A percentile compares a stretch with the other conserved stretches of the same genome.
Evolutionary conservation across 2,113 vertebrate genomes (phyloP).

Genomic region (Cavia porcellus): DNA sequence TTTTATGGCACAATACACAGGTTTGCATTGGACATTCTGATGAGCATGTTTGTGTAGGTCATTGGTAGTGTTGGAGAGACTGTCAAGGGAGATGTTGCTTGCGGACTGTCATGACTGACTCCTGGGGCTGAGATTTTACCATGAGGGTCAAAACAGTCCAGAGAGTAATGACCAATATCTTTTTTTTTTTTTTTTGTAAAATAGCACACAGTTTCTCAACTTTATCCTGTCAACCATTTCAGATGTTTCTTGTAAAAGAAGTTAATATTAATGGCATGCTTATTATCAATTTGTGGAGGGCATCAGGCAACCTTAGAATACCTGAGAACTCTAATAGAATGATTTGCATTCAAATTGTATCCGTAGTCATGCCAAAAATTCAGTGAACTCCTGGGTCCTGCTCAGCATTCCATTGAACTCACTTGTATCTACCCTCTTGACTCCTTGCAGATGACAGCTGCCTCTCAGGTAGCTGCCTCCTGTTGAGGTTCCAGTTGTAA

Average conservation of each 20-base stretch:
- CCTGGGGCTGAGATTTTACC: neutral
- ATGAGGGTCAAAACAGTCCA: neutral
- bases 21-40: neutral
- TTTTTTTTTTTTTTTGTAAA: neutral
- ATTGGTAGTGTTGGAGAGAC: neutral
- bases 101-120: neutral
- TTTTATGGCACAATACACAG: neutral
- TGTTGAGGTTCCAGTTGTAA: no score
- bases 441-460: neutral
- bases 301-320: neutral
- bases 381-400: neutral
- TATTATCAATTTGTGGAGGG: neutral
- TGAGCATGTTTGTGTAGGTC: neutral
- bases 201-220: neutral
- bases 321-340: neutral
- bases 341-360: neutral
- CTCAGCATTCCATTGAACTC: neutral
- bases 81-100: neutral
- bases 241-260: neutral
- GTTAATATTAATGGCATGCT: neutral
- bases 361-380: neutral
- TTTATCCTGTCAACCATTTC: neutral
- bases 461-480: no score
- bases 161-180: neutral
- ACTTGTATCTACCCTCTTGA: neutral